Evolutionary conservation across 2,113 vertebrate genomes (phyloP).

Genomic region (Cyprinus carpio): DNA sequence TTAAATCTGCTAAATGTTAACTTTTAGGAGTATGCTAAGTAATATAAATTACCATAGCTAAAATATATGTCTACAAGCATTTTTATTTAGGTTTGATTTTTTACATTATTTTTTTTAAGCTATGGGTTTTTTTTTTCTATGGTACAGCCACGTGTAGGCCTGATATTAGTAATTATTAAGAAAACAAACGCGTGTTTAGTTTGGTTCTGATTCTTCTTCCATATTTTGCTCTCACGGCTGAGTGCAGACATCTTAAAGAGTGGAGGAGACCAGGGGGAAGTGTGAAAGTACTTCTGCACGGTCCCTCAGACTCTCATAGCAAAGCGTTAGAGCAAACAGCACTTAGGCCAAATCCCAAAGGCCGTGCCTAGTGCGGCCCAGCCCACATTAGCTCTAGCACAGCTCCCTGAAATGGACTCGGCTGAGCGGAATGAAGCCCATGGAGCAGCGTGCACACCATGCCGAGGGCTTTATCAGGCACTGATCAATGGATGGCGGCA

Average conservation of each 20-base stretch:
- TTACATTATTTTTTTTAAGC: too few relatives aligned
- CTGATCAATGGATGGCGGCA: conserved; percentile 77
- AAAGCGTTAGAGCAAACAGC: conserved; percentile 72
- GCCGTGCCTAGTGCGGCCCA: conserved; percentile 77
- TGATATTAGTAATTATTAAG: not conserved
- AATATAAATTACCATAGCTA: not conserved
- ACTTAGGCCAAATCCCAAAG: conserved; percentile 77
- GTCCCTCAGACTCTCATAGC: conserved; percentile 69
- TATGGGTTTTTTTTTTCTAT: not conserved
- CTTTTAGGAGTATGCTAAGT: not conserved
- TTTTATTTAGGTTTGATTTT: not conserved
- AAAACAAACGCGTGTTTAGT: not conserved
- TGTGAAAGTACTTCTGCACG: conserved; percentile 64
- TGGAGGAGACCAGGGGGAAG: conserved; percentile 43
- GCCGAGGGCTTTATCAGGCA: conserved; percentile 75
- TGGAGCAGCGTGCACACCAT: conserved; percentile 73
- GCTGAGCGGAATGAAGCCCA: conserved; percentile 78
- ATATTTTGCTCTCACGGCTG: not conserved
- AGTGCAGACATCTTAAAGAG: conserved; percentile 34
- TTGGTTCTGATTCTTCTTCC: conserved; percentile 3
- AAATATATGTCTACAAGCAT: not conserved
- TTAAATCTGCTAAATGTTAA: not conserved
- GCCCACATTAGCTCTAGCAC: conserved; percentile 78
- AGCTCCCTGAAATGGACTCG: conserved; percentile 76
- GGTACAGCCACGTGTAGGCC: not conserved